phyloP scores from a whole-genome alignment of 1,140 invertebrate species.

The Delia radicum region DNA sequence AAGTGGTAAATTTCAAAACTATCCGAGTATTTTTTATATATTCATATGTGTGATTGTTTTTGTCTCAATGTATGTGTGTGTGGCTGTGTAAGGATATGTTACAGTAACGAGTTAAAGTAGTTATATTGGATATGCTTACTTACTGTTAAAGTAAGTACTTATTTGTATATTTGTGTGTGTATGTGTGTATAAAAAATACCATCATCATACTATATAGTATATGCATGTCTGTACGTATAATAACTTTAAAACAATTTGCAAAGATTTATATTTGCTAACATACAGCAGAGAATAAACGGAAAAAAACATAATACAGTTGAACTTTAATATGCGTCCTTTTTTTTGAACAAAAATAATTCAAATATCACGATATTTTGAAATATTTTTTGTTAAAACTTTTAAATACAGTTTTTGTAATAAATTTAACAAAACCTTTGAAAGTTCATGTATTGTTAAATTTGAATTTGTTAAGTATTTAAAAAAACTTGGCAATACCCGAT shows the following conservation, averaged over 20 bases:
- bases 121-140: slow-evolving; percentile 1
- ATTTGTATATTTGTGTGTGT: neutral
- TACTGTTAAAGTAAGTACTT: neutral
- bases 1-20: neutral
- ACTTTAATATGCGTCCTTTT: too few species aligned
- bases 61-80: neutral
- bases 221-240: neutral
- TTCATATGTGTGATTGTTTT: neutral
- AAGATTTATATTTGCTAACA: neutral
- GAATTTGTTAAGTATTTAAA: too few species aligned
- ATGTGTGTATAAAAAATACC: neutral
- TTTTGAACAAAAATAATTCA: too few species aligned
- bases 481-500: too few species aligned
- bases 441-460: too few species aligned
- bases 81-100: neutral
- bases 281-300: neutral
- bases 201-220: neutral
- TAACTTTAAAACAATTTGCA: neutral
- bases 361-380: too few species aligned
- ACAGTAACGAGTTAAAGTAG: neutral
- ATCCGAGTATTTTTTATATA: neutral
- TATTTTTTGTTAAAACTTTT: too few species aligned
- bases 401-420: too few species aligned
- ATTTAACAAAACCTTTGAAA: too few species aligned
- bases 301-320: too few species aligned